phyloP scores from a whole-genome alignment of 2,113 vertebrate genomes.

The Chaetura pelagica region DNA sequence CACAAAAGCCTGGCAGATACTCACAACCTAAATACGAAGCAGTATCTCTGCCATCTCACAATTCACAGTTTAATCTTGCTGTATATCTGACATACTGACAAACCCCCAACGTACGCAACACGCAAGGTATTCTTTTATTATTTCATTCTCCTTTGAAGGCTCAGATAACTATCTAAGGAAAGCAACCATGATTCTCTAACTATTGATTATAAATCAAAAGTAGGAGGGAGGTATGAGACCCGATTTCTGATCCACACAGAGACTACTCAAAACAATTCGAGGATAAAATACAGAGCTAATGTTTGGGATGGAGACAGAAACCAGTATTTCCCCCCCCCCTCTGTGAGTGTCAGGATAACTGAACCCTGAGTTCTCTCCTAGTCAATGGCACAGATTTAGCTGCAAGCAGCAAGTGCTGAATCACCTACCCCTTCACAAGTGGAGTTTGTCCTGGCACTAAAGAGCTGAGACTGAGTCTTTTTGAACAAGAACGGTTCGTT shows the following conservation, averaged over 20 bases:
- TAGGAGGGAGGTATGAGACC: neutral
- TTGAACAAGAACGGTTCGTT: neutral
- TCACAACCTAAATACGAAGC: neutral
- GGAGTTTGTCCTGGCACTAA: neutral
- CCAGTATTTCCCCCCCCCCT: neutral
- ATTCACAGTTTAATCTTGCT: neutral
- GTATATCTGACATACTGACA: neutral
- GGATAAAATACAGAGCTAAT: neutral
- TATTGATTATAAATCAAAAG: neutral
- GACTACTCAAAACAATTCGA: neutral
- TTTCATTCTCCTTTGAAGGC: neutral
- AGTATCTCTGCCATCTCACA: neutral
- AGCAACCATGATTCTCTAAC: neutral
- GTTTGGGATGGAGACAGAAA: neutral
- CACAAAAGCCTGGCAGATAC: neutral
- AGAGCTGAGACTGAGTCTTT: neutral
- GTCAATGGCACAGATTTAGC: neutral
- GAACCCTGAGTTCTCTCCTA: neutral
- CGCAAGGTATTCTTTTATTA: neutral
- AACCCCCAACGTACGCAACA: neutral
- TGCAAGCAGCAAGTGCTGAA: neutral
- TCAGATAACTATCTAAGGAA: neutral
- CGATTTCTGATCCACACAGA: neutral
- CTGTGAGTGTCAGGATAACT: neutral
- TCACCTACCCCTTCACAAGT: neutral